phyloP scores from a whole-genome alignment of 1,140 invertebrate genomes.

The Stegodyphus mimosarum region DNA sequence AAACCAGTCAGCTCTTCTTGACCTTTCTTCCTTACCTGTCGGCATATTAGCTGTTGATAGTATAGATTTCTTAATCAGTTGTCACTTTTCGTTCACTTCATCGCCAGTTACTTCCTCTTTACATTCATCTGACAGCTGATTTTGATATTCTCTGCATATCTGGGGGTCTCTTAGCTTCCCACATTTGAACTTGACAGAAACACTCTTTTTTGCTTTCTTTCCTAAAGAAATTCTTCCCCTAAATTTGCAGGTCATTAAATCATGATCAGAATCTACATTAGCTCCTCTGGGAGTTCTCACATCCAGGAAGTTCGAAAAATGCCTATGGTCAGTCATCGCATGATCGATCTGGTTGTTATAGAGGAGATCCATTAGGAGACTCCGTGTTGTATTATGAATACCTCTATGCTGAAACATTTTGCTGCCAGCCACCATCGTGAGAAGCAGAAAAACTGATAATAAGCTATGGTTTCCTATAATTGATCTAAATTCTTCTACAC shows the following conservation, averaged over 20 bases:
- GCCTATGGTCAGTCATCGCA: background rate
- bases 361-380: background rate
- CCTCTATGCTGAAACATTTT: background rate
- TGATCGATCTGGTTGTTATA: background rate
- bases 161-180: background rate
- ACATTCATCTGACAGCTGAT: background rate
- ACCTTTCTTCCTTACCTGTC: background rate
- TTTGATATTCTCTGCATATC: background rate
- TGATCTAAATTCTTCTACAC: background rate
- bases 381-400: background rate
- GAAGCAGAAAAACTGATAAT: background rate
- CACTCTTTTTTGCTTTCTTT: background rate
- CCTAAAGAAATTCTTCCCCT: background rate
- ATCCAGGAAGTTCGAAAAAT: background rate
- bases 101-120: background rate
- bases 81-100: background rate
- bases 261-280: background rate
- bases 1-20: background rate
- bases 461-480: background rate
- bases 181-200: slow-evolving; percentile 4
- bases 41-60: background rate
- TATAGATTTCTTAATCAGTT: slow-evolving; percentile 8
- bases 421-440: background rate
- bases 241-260: slow-evolving; percentile 2
- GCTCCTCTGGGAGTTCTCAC: background rate